Evolutionary conservation across 2,888 invertebrate species (phyloP).

Genomic region (Rhingia rostrata): DNA sequence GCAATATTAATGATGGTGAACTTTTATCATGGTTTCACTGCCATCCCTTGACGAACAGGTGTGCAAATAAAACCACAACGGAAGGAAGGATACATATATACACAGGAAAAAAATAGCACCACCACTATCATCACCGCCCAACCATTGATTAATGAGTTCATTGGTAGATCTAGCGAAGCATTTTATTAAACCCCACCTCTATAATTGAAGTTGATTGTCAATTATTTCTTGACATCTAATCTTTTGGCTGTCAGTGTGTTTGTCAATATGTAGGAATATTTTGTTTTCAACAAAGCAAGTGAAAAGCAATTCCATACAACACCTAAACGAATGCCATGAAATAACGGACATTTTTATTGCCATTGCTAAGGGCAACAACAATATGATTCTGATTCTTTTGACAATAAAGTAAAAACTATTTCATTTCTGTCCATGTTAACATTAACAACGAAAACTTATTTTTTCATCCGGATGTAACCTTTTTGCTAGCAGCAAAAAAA

Average conservation of each 20-base stretch:
- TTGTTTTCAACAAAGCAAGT: neutral
- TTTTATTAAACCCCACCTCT: conserved; percentile 65
- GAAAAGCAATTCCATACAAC: conserved; percentile 7
- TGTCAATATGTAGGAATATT: neutral
- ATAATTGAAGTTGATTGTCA: conserved; percentile 63
- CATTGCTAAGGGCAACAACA: conserved; percentile 19
- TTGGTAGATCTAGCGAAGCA: conserved; percentile 60
- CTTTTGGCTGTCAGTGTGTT: conserved; percentile 18
- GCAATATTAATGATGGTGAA: conserved; percentile 72
- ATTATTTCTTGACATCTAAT: conserved; percentile 68
- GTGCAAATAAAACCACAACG: conserved; percentile 63
- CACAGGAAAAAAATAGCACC: conserved; percentile 11
- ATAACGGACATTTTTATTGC: conserved; percentile 46
- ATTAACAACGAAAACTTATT: conserved; percentile 1
- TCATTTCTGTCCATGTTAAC: conserved; percentile 43
- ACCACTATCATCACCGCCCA: conserved; percentile 1
- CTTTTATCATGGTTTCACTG: conserved; percentile 43
- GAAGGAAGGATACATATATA: conserved; percentile 36
- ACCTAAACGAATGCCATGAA: conserved; percentile 2
- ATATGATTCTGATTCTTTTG: conserved; percentile 63
- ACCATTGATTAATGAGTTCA: conserved; percentile 70
- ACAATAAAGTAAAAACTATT: conserved; percentile 59
- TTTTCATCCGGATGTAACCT: neutral
- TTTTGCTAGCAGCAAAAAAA: conserved; percentile 7
- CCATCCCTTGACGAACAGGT: conserved; percentile 64